These are phyloP conservation scores for Brevimyrus niger DNA, from an alignment of 2,113 vertebrate genomes.

Conservation along the genomic window DNA sequence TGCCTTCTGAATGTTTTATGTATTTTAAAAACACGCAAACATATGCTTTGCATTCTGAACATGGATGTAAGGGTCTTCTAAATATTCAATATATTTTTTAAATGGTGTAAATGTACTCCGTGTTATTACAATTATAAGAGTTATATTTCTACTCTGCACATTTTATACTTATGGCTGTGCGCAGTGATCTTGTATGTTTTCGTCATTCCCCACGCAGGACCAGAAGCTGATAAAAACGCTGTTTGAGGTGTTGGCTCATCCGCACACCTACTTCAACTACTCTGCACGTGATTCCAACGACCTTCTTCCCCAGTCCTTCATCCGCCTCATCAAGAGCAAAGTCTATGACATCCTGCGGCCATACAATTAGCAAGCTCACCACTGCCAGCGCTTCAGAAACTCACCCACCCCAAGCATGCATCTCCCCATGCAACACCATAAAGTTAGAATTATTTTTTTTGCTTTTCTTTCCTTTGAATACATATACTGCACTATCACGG, in stretches of 20 bases:
- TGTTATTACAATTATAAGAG: not conserved
- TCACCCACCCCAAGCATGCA: not conserved
- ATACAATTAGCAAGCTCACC: slow-evolving; percentile 72
- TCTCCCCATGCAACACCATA: not conserved
- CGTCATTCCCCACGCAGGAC: slow-evolving; percentile 62
- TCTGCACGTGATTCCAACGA: slow-evolving; percentile 91
- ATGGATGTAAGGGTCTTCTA: not conserved
- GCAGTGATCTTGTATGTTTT: not conserved
- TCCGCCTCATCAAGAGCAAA: slow-evolving; percentile 96
- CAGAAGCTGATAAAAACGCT: slow-evolving; percentile 99
- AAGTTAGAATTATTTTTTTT: not conserved
- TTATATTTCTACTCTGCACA: not conserved
- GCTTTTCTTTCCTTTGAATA: slow-evolving; percentile 40
- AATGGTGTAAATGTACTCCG: not conserved
- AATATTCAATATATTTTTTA: not conserved
- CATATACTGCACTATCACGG: slow-evolving; percentile 53
- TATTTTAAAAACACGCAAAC: not conserved
- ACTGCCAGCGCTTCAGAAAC: not conserved
- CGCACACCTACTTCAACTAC: slow-evolving; percentile 98
- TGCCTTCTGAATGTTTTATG: not conserved
- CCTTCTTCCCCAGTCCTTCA: slow-evolving; percentile 95
- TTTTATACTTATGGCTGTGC: not conserved
- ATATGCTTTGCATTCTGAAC: not conserved
- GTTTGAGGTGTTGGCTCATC: slow-evolving; percentile 93
- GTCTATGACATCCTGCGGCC: slow-evolving; percentile 92